phyloP scores from a whole-genome alignment of 2,113 vertebrate genomes.

The Ahaetulla prasina region DNA sequence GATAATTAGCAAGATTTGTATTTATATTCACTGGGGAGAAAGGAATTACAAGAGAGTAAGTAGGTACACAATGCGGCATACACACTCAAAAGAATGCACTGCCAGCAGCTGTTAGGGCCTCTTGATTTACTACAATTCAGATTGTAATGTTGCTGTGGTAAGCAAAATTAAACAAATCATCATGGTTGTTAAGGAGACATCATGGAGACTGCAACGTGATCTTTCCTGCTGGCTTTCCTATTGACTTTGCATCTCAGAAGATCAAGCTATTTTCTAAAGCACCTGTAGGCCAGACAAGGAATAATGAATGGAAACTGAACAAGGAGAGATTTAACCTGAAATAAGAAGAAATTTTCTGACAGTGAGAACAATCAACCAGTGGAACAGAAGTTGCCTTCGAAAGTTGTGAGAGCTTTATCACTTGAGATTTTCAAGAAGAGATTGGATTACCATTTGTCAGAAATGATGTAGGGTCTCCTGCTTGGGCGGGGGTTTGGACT shows the following conservation, averaged over 20 bases:
- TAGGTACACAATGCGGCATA: neutral
- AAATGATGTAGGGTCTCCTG: too few relatives aligned
- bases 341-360: too few relatives aligned
- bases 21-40: neutral
- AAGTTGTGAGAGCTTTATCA: too few relatives aligned
- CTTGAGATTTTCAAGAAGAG: too few relatives aligned
- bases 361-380: too few relatives aligned
- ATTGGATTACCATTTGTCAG: too few relatives aligned
- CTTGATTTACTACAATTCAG: neutral
- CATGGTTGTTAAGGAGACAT: neutral
- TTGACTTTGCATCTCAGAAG: neutral
- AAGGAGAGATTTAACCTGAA: too few relatives aligned
- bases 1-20: neutral
- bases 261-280: too few relatives aligned
- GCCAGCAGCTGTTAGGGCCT: neutral
- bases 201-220: neutral
- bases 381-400: too few relatives aligned
- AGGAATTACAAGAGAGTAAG: neutral
- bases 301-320: too few relatives aligned
- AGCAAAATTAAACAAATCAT: neutral
- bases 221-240: neutral
- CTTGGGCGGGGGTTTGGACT: too few relatives aligned
- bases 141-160: neutral
- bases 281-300: too few relatives aligned
- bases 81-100: neutral